Conservation (phyloP, 2,113 vertebrate genomes). For the Microcebus tavaratra region DNA sequence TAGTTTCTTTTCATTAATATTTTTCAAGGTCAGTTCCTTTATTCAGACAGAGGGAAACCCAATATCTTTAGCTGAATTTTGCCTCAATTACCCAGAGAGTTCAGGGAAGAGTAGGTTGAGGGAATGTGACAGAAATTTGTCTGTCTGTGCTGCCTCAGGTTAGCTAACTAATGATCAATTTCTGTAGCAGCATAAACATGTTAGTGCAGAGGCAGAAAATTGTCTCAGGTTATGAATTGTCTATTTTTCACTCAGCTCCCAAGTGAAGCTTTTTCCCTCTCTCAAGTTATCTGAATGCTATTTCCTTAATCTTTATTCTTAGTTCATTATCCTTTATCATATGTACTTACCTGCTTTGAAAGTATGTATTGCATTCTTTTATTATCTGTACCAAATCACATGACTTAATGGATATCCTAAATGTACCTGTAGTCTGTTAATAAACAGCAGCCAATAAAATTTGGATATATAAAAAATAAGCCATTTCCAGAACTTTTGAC, state of each 20-base stretch:
- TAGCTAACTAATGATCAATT: neutral
- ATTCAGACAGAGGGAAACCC: neutral
- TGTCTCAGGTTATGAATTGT: neutral
- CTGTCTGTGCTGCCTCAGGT: neutral
- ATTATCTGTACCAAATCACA: neutral
- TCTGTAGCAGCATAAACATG: neutral
- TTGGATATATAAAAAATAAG: neutral
- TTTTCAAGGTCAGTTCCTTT: constrained; percentile 19
- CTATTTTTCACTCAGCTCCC: neutral
- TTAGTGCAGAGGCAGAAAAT: neutral
- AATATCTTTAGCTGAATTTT: constrained; percentile 10
- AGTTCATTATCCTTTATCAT: neutral
- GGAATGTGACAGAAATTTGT: neutral
- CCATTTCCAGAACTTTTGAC: neutral
- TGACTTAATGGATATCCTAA: neutral
- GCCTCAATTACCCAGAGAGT: neutral
- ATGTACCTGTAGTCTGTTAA: neutral
- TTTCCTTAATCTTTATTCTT: neutral
- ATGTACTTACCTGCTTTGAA: neutral
- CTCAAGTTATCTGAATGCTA: neutral
- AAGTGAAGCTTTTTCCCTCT: neutral
- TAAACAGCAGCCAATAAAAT: neutral
- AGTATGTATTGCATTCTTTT: neutral
- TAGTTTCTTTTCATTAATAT: constrained; percentile 1
- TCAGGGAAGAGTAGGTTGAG: neutral